A percentile compares a stretch with the other conserved stretches of the same genome.
These are phyloP conservation scores for Heterodera filipjevi DNA, from an alignment of 2,888 invertebrate genomes.

Conservation along the genomic window DNA sequence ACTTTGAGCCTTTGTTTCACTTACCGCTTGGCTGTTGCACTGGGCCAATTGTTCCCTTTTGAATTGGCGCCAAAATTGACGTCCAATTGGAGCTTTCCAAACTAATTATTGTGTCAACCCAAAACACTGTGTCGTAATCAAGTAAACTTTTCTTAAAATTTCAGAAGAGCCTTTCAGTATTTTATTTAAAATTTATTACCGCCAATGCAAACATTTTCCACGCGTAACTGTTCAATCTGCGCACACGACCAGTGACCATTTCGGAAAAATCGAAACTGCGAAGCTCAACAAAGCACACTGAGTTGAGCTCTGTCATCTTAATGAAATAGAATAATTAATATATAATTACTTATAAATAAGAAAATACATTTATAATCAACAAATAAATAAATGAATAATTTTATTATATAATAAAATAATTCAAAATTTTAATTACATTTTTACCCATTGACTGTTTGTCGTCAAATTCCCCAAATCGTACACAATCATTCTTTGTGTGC, in stretches of 20 bases:
- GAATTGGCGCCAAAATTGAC: not conserved
- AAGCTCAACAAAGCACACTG: constrained; percentile 34
- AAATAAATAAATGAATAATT: not conserved
- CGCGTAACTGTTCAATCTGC: constrained; percentile 29
- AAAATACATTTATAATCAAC: not conserved
- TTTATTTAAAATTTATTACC: constrained; percentile 3
- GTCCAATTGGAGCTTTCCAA: constrained; percentile 30
- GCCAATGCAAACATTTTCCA: constrained; percentile 43
- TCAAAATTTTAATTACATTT: no score
- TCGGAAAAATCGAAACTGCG: constrained; percentile 31
- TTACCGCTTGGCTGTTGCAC: constrained; percentile 31
- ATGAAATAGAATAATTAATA: not conserved
- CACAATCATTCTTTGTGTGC: constrained; percentile 31
- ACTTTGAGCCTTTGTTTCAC: not conserved
- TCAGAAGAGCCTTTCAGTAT: not conserved
- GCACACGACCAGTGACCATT: constrained; percentile 35
- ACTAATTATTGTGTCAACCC: constrained; percentile 38
- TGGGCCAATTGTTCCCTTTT: constrained; percentile 26
- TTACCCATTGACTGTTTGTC: not conserved
- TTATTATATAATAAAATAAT: no score
- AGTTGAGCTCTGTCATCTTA: constrained; percentile 17
- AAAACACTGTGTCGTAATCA: constrained; percentile 31
- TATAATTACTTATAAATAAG: not conserved
- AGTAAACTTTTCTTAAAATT: constrained; percentile 13
- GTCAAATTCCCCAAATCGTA: constrained; percentile 36